Evolutionary conservation across 2,113 vertebrate genomes (phyloP), one percentile per base, ranked within the genome.

Genomic region (Ophthalmolycus amberensis): DNA sequence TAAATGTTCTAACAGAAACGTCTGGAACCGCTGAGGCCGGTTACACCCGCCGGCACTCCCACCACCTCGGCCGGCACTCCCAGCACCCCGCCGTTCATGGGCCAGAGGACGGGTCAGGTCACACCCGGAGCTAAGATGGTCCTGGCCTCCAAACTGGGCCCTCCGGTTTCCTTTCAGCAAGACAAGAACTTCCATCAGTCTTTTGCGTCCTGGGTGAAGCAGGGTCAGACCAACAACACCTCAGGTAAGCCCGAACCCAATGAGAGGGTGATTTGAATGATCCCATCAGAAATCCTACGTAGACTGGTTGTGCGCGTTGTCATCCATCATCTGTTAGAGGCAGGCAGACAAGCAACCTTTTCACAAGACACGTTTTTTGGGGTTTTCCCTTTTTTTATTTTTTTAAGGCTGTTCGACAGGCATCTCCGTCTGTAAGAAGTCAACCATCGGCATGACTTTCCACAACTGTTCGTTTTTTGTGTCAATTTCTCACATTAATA

Each of bases 151-250:
- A 99, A 99, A 94, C 95, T 99, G 85, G 95, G 96, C 37, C 97
- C 98, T 90, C 96, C 97, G 16, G 97, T 98, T 52, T 95, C 97
- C 89, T 98, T 99, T 95, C 97, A 99, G 82, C 97, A 98, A 86
- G 98, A 97, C 95, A 99, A 99, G 94, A 99, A 98, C 94, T 99
- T 99, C 91, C 98, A 99, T 44, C 98, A 99, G 48, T 98, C 97
- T 3, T 99, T 99, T 87, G 97, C 98, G 34, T 98, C 98, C 2
- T 99, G 98, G 98, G 97, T 99, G 91, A 99, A 99, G 82, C 97
- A 99, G 96, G 98, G 98, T 91, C 98, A 99, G 54, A 95, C 92
- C 75, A 97, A 91, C 81, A 88, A 60, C 80, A 68, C 75, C 88
- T 87, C 97, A 95, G 98, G 98, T 98, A 93, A 92, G 93, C 37